phyloP scores from a whole-genome alignment of 2,113 vertebrate genomes.

The Dipodomys merriami region DNA sequence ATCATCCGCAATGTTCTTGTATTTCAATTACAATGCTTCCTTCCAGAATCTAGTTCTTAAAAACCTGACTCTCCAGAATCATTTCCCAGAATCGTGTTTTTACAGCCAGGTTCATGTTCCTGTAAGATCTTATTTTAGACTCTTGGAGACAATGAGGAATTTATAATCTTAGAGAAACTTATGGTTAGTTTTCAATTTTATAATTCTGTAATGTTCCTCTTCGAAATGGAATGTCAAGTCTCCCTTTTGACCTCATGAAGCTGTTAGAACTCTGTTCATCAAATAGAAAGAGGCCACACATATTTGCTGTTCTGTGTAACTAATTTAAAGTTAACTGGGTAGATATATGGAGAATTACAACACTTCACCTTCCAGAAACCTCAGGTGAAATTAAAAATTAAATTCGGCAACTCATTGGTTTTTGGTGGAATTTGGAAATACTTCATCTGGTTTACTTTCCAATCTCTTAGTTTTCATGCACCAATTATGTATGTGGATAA shows the following conservation, averaged over 20 bases:
- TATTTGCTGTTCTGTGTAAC: neutral
- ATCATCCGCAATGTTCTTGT: neutral
- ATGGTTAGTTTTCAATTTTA: constrained; percentile 35
- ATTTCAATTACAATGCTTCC: constrained; percentile 38
- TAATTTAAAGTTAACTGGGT: constrained; percentile 15
- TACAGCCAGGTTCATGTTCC: constrained; percentile 17
- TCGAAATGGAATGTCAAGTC: neutral
- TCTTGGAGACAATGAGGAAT: constrained; percentile 10
- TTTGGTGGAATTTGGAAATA: neutral
- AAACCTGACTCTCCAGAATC: neutral
- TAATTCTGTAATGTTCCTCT: neutral
- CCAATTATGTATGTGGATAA: neutral
- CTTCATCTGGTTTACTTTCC: neutral
- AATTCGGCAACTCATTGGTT: neutral
- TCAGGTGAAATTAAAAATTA: neutral
- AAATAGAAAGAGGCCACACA: neutral
- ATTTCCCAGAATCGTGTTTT: constrained; percentile 30
- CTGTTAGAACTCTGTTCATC: neutral
- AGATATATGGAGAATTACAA: neutral
- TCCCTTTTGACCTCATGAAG: neutral
- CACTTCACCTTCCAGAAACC: neutral
- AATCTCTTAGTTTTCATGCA: neutral
- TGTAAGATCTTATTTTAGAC: constrained; percentile 42
- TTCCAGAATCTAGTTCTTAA: constrained; percentile 37
- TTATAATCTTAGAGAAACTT: constrained; percentile 4